phyloP scores from a whole-genome alignment of 2,888 invertebrate species.

The Scaptomyza caliginosa region DNA sequence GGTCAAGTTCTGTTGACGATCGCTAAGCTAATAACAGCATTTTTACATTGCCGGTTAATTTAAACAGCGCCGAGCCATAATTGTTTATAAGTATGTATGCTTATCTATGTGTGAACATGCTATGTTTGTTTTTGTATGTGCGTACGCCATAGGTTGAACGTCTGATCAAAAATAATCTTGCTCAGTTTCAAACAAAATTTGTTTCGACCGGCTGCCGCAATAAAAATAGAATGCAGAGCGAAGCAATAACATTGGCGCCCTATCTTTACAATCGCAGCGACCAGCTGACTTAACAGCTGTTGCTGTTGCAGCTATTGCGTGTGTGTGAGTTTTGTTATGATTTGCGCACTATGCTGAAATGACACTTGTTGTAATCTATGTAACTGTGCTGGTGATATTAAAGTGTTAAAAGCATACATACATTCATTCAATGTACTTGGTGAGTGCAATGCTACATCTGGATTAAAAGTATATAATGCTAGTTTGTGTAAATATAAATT shows the following conservation, averaged over 20 bases:
- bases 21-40: constrained; percentile 18
- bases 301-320: neutral
- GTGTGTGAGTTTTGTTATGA: neutral
- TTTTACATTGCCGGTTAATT: constrained; percentile 6
- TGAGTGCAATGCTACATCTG: no score
- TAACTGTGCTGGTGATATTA: no score
- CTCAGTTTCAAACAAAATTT: neutral
- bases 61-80: neutral
- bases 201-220: neutral
- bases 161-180: constrained; percentile 21
- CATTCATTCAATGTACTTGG: no score
- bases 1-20: constrained; percentile 17
- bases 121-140: neutral
- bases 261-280: constrained; percentile 10
- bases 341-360: constrained; percentile 6
- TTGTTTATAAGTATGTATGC: neutral
- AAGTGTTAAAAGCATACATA: no score
- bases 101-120: neutral
- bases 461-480: no score
- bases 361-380: constrained; percentile 10
- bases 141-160: constrained; percentile 19
- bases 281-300: constrained; percentile 12
- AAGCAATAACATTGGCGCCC: neutral
- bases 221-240: constrained; percentile 16
- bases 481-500: no score